A percentile compares a stretch with the other conserved stretches of the same genome.
phyloP scores from a whole-genome alignment of 2,888 invertebrate genomes.

The Coenonympha glycerion region DNA sequence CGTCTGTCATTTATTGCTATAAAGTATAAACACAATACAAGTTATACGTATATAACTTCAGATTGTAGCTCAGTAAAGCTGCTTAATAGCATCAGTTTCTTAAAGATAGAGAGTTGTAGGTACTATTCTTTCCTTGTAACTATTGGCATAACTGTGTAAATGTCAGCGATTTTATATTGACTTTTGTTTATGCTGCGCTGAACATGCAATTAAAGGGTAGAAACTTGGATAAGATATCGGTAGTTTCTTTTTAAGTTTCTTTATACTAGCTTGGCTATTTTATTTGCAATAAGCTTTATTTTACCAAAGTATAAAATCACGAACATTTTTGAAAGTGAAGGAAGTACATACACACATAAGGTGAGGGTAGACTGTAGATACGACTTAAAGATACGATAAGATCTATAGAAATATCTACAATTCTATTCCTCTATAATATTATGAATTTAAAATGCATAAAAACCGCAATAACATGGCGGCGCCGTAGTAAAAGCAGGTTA shows the following conservation, averaged over 20 bases:
- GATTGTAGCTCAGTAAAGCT: constrained; percentile 4
- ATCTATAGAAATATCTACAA: not conserved
- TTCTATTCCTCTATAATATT: not conserved
- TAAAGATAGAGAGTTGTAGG: not conserved
- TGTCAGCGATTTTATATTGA: not conserved
- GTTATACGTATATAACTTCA: not conserved
- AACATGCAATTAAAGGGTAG: not conserved
- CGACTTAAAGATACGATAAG: too few relatives aligned
- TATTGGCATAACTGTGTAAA: not conserved
- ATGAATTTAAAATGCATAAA: not conserved
- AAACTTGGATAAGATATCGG: not conserved
- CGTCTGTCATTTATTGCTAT: constrained; percentile 30
- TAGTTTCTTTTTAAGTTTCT: too few relatives aligned
- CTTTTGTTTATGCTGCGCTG: not conserved
- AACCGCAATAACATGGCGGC: not conserved
- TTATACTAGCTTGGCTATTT: too few relatives aligned
- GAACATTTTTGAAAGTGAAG: too few relatives aligned
- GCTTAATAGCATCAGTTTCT: constrained; percentile 1
- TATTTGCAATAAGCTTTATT: too few relatives aligned
- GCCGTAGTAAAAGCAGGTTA: not conserved
- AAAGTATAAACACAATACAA: constrained; percentile 1
- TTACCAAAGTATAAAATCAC: too few relatives aligned
- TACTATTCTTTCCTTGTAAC: not conserved
- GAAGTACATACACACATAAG: too few relatives aligned
- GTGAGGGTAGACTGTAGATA: too few relatives aligned